phyloP scores from a whole-genome alignment of 2,113 vertebrate genomes.

The Panthera uncia region DNA sequence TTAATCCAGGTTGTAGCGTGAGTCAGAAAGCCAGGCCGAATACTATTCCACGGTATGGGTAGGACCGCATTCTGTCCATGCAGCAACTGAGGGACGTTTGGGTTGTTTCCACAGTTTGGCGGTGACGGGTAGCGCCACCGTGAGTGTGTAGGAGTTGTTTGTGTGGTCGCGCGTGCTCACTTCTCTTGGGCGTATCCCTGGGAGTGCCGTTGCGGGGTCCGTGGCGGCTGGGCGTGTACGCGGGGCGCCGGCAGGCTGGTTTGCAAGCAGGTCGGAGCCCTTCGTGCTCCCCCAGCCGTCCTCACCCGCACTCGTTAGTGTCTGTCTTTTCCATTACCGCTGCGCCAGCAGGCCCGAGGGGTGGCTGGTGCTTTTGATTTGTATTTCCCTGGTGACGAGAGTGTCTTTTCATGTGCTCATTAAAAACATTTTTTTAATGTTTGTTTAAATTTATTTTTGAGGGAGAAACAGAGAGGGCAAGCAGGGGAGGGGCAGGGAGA shows the following conservation, averaged over 20 bases:
- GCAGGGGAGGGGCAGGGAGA: too few species aligned
- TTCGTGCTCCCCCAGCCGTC: neutral
- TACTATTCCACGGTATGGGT: rapidly evolving
- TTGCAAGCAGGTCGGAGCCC: neutral
- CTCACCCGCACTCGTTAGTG: neutral
- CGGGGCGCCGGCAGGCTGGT: neutral
- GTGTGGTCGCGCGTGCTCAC: rapidly evolving
- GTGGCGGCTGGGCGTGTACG: neutral
- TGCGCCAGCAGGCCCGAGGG: too few species aligned
- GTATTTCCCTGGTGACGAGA: neutral
- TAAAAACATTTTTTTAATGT: too few species aligned
- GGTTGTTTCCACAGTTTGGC: neutral
- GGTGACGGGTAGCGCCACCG: rapidly evolving
- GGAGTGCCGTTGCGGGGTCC: neutral
- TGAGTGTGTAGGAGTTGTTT: neutral
- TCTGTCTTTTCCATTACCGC: neutral
- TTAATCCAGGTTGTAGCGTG: rapidly evolving
- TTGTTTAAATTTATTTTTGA: too few species aligned
- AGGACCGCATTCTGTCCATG: rapidly evolving
- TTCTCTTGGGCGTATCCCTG: neutral
- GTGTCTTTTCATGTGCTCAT: neutral
- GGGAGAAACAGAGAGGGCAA: too few species aligned
- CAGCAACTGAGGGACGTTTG: rapidly evolving
- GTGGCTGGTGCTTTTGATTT: neutral
- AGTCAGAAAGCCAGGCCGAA: rapidly evolving